A percentile compares a stretch with the other conserved stretches of the same genome.
Evolutionary conservation across 2,113 vertebrate species (phyloP).

Genomic region (Cyprinodon tularosa): DNA sequence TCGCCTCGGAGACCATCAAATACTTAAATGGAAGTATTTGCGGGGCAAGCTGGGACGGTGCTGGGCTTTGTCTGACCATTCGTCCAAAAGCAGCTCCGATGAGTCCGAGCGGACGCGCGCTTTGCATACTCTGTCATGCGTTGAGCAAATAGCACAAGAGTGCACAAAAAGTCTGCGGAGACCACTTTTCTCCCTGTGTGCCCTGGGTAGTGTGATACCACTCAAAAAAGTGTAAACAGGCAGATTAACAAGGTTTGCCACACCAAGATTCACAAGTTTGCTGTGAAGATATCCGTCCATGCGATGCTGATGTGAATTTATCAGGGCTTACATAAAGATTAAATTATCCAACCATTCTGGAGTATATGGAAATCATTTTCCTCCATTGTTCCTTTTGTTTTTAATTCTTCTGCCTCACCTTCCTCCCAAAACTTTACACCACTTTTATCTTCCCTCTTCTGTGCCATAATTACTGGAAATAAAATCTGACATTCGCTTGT

Average conservation of each 20-base stretch:
- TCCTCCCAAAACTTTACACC: conserved; percentile 3
- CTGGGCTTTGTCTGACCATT: conserved; percentile 67
- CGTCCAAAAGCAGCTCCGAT: conserved; percentile 53
- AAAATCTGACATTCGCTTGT: conserved; percentile 4
- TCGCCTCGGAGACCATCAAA: conserved; percentile 33
- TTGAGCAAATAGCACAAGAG: conserved; percentile 41
- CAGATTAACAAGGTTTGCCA: conserved; percentile 60
- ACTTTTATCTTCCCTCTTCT: conserved; percentile 6
- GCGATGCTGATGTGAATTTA: conserved; percentile 49
- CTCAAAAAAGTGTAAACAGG: conserved; percentile 69
- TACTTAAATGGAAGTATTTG: conserved; percentile 68
- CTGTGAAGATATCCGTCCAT: conserved; percentile 35
- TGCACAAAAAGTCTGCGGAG: conserved; percentile 27
- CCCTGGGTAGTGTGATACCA: conserved; percentile 45
- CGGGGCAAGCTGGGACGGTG: conserved; percentile 39
- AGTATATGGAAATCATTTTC: conserved; percentile 7
- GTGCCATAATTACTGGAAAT: conserved; percentile 15
- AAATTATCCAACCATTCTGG: conserved; percentile 34
- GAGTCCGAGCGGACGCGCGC: conserved; percentile 24
- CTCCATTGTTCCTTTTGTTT: neutral
- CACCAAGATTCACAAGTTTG: conserved; percentile 59
- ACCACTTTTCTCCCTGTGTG: conserved; percentile 38
- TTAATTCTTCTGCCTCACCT: conserved; percentile 4
- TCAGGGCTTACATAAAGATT: conserved; percentile 21
- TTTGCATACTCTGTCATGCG: conserved; percentile 40